phyloP scores from a whole-genome alignment of 2,888 invertebrate genomes.

The Agapetus fuscipes region DNA sequence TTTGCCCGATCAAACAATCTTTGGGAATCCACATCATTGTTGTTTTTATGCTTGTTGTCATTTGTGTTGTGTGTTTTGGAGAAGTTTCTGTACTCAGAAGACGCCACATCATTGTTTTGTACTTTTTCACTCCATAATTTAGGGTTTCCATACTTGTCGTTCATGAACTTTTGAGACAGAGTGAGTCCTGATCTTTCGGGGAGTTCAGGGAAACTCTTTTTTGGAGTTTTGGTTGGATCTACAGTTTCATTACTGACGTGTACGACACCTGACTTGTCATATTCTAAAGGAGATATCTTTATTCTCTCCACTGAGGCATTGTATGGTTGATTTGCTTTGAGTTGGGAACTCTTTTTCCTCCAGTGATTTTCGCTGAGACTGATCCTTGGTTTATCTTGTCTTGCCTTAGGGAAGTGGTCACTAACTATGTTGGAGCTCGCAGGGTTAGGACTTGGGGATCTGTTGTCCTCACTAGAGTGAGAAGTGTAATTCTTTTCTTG shows the following conservation, averaged over 20 bases:
- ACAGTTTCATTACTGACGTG: conserved; percentile 31
- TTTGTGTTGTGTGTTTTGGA: too few relatives aligned
- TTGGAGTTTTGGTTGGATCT: conserved; percentile 24
- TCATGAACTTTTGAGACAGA: conserved; percentile 44
- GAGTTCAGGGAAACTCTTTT: conserved; percentile 33
- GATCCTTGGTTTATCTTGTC: conserved; percentile 34
- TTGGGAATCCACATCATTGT: background rate
- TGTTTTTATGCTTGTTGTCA: conserved; percentile 24
- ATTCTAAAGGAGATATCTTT: conserved; percentile 43
- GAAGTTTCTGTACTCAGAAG: background rate
- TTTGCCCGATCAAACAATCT: conserved; percentile 15
- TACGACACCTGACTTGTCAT: conserved; percentile 44
- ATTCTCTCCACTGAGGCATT: conserved; percentile 33
- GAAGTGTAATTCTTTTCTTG: conserved; percentile 45
- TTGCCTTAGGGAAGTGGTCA: conserved; percentile 26
- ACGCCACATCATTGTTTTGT: too few relatives aligned
- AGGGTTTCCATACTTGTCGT: conserved; percentile 44
- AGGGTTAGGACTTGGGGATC: conserved; percentile 45
- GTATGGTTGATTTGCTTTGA: too few relatives aligned
- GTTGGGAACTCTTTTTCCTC: too few relatives aligned
- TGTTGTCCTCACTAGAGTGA: conserved; percentile 54
- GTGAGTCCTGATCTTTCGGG: conserved; percentile 36
- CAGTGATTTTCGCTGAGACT: conserved; percentile 43
- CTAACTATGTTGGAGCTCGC: conserved; percentile 34
- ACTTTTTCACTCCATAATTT: conserved; percentile 36